Percentiles rank a stretch among this genome's conserved stretches.
Evolutionary conservation across 2,797 vertebrate genomes (phyloP).

Genomic region (Thaleichthys pacificus): DNA sequence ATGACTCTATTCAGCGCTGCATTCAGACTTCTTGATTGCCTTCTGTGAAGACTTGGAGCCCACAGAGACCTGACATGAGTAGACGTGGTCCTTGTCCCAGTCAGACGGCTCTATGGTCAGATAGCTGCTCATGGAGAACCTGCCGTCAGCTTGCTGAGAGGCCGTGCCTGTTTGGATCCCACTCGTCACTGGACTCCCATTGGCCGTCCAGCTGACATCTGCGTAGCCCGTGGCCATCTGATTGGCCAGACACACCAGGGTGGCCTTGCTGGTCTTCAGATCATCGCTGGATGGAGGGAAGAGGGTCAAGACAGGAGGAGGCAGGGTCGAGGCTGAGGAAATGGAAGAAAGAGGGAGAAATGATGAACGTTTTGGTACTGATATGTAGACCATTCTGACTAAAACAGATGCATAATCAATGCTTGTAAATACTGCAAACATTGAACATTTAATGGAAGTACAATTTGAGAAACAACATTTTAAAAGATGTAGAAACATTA

Average conservation of each 20-base stretch:
- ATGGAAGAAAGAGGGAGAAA: neutral
- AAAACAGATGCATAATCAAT: neutral
- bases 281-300: slow-evolving; percentile 65
- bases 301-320: slow-evolving; percentile 60
- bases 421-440: neutral
- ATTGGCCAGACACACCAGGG: slow-evolving; percentile 63
- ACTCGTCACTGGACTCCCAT: slow-evolving; percentile 50
- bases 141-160: slow-evolving; percentile 52
- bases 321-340: slow-evolving; percentile 43
- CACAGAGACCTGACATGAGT: slow-evolving; percentile 56
- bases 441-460: neutral
- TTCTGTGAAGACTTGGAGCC: slow-evolving; percentile 49
- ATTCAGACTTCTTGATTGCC: slow-evolving; percentile 47
- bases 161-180: slow-evolving; percentile 57
- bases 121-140: slow-evolving; percentile 65
- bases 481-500: neutral
- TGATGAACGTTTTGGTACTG: neutral
- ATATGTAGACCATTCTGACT: neutral
- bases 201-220: slow-evolving; percentile 61
- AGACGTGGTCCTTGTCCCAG: slow-evolving; percentile 46
- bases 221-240: slow-evolving; percentile 48
- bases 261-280: slow-evolving; percentile 38
- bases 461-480: neutral
- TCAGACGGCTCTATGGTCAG: slow-evolving; percentile 52
- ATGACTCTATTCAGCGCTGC: slow-evolving; percentile 30